phyloP scores from a whole-genome alignment of 2,888 invertebrate genomes.

The Pammene aurita region DNA sequence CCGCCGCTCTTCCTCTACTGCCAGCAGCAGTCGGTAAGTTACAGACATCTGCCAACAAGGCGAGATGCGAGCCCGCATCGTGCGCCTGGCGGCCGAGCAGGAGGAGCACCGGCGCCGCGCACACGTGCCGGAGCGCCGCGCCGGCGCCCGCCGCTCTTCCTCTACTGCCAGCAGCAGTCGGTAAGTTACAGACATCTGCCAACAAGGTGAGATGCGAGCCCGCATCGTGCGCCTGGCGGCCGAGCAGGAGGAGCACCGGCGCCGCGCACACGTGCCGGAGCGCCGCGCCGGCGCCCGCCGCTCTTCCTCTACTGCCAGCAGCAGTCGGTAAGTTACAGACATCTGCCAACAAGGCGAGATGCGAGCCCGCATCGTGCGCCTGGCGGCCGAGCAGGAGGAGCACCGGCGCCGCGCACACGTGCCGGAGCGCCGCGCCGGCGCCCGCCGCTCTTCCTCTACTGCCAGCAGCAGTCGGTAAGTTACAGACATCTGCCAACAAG shows the following conservation, averaged over 20 bases:
- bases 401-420: constrained; percentile 82
- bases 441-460: constrained; percentile 75
- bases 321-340: constrained; percentile 84
- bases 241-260: constrained; percentile 90
- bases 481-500: constrained; percentile 97
- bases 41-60: constrained; percentile 98
- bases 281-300: constrained; percentile 73
- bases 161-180: constrained; percentile 81
- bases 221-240: constrained; percentile 93
- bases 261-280: constrained; percentile 80
- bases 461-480: constrained; percentile 79
- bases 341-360: constrained; percentile 98
- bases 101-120: constrained; percentile 86
- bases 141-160: constrained; percentile 76
- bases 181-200: constrained; percentile 92
- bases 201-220: constrained; percentile 96
- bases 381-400: constrained; percentile 94
- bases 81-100: constrained; percentile 94
- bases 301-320: constrained; percentile 82
- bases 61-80: constrained; percentile 94
- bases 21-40: constrained; percentile 75
- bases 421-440: constrained; percentile 76
- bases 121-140: constrained; percentile 72
- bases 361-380: constrained; percentile 92
- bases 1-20: constrained; percentile 78